Percentiles rank a stretch among this genome's conserved stretches.
phyloP scores from a whole-genome alignment of 2,113 vertebrate genomes.

The Tenrec ecaudatus region DNA sequence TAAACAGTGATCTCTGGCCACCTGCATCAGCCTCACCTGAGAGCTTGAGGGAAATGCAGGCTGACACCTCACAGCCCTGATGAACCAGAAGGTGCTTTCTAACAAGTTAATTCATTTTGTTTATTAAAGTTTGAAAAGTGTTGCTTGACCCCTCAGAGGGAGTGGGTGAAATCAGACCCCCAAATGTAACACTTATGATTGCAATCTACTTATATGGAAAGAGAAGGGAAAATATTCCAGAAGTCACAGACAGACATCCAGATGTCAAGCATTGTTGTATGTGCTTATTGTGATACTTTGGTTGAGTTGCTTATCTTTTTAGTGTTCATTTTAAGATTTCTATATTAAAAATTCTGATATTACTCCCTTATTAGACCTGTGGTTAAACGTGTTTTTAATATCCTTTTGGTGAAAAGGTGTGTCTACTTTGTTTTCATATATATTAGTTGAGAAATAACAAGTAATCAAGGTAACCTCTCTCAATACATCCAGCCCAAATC shows the following conservation, averaged over 20 bases:
- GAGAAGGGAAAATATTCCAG: not conserved
- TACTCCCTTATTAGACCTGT: no score
- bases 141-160: not conserved
- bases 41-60: constrained; percentile 8
- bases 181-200: constrained; percentile 3
- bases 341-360: no score
- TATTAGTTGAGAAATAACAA: not conserved
- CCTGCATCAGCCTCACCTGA: not conserved
- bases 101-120: not conserved
- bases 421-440: not conserved
- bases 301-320: no score
- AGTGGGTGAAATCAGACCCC: constrained; percentile 7
- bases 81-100: not conserved
- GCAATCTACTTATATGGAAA: constrained; percentile 11
- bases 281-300: no score
- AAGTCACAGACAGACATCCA: not conserved
- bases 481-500: not conserved
- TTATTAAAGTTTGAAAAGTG: constrained; percentile 20
- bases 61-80: no score
- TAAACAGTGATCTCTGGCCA: not conserved
- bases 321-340: no score
- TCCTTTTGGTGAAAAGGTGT: not conserved
- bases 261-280: no score
- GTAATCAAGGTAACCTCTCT: not conserved
- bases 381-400: not conserved